Percentiles rank a stretch among this genome's conserved stretches.
Evolutionary conservation across 2,113 vertebrate genomes (phyloP).

Genomic region (Taurulus bubalis): DNA sequence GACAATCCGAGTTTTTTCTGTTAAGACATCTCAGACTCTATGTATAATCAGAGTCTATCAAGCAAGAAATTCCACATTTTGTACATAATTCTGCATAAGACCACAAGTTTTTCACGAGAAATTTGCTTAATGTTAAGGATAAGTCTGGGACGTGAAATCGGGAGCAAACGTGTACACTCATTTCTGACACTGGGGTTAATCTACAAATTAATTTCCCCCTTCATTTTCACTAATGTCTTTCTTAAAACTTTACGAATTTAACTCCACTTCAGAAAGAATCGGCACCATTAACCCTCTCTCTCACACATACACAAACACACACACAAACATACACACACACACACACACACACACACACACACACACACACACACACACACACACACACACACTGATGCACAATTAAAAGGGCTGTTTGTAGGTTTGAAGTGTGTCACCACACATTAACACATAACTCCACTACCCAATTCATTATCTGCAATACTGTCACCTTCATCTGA

Average conservation of each 20-base stretch:
- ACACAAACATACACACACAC: too few species aligned
- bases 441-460: not conserved
- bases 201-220: not conserved
- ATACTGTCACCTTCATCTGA: constrained; percentile 8
- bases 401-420: constrained; percentile 22
- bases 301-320: too few species aligned
- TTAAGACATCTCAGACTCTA: not conserved
- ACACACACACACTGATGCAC: not conserved
- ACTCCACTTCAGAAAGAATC: not conserved
- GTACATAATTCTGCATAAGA: not conserved
- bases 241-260: not conserved
- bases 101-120: not conserved
- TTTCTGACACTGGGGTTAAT: constrained; percentile 6
- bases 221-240: constrained; percentile 14
- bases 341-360: too few species aligned
- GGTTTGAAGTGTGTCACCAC: constrained; percentile 9
- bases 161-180: not conserved
- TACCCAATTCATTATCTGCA: constrained; percentile 22
- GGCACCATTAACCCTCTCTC: not conserved
- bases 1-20: not conserved
- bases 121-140: not conserved
- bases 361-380: too few species aligned
- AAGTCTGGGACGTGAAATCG: not conserved
- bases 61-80: not conserved
- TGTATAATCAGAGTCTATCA: not conserved